Evolutionary conservation across 2,888 invertebrate species (phyloP), one percentile per base, ranked within the genome.

Genomic region (Homarus gammarus): DNA sequence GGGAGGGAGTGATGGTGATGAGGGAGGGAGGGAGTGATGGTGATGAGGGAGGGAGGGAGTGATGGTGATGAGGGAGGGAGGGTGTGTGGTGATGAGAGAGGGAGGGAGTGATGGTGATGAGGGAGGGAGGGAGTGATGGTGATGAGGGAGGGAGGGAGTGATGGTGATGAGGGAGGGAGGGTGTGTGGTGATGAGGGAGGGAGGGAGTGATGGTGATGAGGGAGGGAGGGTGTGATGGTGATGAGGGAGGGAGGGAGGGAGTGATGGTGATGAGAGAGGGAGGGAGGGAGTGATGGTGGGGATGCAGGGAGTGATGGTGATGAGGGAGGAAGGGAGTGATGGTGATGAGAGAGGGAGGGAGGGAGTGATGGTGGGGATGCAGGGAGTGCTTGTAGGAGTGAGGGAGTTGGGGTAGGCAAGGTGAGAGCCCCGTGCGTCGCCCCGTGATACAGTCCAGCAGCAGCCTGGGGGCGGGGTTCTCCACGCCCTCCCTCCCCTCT

Each of bases 381-480:
- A 10, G n/a, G 36, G n/a, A 22, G 44, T 44, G 72, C 0, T 5
- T 31, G 72, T 18, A 56, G 15, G 18, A 56, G 18, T 36, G 38
- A 33, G 18, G 36, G n/a, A 6, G 64, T 18, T 56, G 56, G 22
- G 15, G 64, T 27, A 8, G 64, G 64, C 27, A 64, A 64, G 27
- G 64, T 64, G 64, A 64, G 64, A 64, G 18, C 56, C 56, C 56
- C 56, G 56, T 56, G 56, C 22, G 56, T 56, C 56, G 27, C 64
- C 12, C 27, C 8, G 64, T 64, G 64, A 64, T 64, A 64, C 64
- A 64, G 64, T 5, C 44, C 44, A 27, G 27, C 56, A 18, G 56
- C 56, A 56, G 56, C 27, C 6, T 64, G 64, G 64, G 64, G 64
- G 64, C n/a, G 64, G 27, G 27, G 8, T 1, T 1, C 40, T 2